Conservation (phyloP, 53 echinoderm and acorn worm genomes). For the Pentamera pediparva region DNA sequence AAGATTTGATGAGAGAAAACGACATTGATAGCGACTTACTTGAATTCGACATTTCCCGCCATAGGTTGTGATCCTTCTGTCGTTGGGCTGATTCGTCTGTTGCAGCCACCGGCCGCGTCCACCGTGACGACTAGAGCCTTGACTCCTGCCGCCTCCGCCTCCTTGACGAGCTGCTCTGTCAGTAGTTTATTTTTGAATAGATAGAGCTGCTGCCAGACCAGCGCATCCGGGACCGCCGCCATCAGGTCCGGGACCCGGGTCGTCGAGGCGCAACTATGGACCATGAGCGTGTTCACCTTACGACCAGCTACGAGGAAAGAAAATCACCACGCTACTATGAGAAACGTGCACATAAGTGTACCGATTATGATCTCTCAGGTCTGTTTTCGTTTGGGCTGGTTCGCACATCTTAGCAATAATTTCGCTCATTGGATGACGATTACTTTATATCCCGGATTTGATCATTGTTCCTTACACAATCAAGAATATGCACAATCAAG, state of each 20-base stretch:
- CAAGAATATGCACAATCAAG: too few species aligned
- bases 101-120: conserved; percentile 22
- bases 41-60: conserved; percentile 10
- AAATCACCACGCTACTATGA: too few species aligned
- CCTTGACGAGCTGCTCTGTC: conserved; percentile 2
- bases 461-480: too few species aligned
- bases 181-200: conserved; percentile 17
- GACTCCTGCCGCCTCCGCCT: conserved; percentile 3
- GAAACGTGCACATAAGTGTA: too few species aligned
- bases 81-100: conserved; percentile 11
- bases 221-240: background rate
- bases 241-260: background rate
- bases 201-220: conserved; percentile 24
- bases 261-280: conserved; percentile 22
- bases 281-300: background rate
- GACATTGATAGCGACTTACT: background rate
- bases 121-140: conserved; percentile 29
- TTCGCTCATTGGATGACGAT: too few species aligned
- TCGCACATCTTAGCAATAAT: too few species aligned
- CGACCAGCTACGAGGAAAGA: background rate
- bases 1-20: too few species aligned
- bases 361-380: too few species aligned
- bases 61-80: background rate
- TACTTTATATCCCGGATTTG: too few species aligned
- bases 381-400: too few species aligned